Conservation (phyloP, 23 tunicate species). For the Corella eumyota region DNA sequence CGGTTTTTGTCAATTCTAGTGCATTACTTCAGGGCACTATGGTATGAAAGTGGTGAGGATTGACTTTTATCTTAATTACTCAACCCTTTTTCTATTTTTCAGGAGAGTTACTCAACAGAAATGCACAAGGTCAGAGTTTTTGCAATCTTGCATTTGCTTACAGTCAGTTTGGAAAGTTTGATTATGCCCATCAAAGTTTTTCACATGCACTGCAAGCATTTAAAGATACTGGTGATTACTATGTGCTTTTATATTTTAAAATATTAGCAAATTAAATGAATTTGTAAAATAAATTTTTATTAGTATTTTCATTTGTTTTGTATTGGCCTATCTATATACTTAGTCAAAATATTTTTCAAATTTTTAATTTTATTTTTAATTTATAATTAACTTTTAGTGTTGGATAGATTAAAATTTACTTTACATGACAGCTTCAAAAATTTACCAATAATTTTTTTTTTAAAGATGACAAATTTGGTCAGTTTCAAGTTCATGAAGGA, state of each 20-base stretch:
- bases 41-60: too few relatives aligned
- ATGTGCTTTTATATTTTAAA: not conserved
- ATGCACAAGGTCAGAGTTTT: conserved; percentile 70
- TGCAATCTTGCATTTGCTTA: conserved; percentile 49
- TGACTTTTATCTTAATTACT: not conserved
- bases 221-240: conserved; percentile 38
- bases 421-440: too few relatives aligned
- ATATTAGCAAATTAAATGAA: not conserved
- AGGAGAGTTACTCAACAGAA: conserved; percentile 48
- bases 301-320: too few relatives aligned
- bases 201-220: conserved; percentile 78
- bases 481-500: conserved; percentile 52
- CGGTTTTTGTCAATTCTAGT: too few relatives aligned
- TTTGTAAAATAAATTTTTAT: too few relatives aligned
- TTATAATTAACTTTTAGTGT: too few relatives aligned
- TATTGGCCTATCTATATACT: too few relatives aligned
- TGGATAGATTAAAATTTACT: too few relatives aligned
- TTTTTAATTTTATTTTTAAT: too few relatives aligned
- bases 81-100: not conserved
- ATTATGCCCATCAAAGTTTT: conserved; percentile 33
- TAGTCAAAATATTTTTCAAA: too few relatives aligned
- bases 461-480: conserved; percentile 40
- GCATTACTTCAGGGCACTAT: too few relatives aligned
- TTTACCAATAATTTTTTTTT: too few relatives aligned
- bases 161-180: conserved; percentile 17